phyloP scores from a whole-genome alignment of 1,140 invertebrate species.

The Pogonomyrmex californicus region DNA sequence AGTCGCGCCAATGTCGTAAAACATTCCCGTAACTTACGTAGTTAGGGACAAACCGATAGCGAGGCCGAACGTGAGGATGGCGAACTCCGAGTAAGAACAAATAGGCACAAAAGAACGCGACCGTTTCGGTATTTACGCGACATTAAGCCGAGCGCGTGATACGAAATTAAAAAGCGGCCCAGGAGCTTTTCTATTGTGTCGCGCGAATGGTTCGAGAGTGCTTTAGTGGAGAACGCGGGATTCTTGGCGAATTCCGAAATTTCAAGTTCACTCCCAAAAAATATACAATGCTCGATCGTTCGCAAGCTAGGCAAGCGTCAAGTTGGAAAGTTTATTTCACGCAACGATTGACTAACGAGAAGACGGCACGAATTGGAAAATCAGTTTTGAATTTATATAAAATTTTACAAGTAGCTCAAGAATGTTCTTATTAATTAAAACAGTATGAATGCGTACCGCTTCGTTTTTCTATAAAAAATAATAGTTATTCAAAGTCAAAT shows the following conservation, averaged over 20 bases:
- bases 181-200: conserved; percentile 32
- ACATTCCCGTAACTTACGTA: conserved; percentile 58
- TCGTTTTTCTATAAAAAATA: too few species aligned
- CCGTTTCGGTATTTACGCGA: conserved; percentile 39
- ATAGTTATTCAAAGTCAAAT: too few species aligned
- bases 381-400: too few species aligned
- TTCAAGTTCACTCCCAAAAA: neutral
- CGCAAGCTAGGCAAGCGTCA: neutral
- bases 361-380: too few species aligned
- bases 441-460: too few species aligned
- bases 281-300: neutral
- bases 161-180: conserved; percentile 36
- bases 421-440: too few species aligned
- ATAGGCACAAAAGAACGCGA: conserved; percentile 30
- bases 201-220: conserved; percentile 6
- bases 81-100: conserved; percentile 23
- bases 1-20: conserved; percentile 54
- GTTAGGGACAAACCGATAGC: conserved; percentile 59
- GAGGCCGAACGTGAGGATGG: neutral
- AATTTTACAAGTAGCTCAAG: too few species aligned
- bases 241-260: conserved; percentile 3
- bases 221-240: neutral
- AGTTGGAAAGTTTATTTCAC: neutral
- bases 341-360: neutral
- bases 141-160: conserved; percentile 46